Evolutionary conservation across 2,113 vertebrate species (phyloP), one percentile per base, ranked within the genome.

Genomic region (Trogon surrucura): DNA sequence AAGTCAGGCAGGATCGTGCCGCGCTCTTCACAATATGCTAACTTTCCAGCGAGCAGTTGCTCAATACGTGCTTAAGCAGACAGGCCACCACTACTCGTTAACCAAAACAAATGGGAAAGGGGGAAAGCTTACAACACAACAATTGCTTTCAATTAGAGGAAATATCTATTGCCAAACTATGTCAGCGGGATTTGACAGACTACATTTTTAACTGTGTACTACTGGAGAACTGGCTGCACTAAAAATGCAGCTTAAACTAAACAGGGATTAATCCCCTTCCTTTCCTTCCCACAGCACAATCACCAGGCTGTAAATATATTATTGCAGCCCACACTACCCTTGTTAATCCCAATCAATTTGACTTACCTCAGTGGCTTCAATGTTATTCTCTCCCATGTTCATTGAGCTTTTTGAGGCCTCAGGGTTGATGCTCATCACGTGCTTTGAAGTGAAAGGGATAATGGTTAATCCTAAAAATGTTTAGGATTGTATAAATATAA

Each of bases 141-240:
- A 89, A 96, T 94, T 92, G 88, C 95, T 95, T 93, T 94, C 85
- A 91, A 97, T 96, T 96, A 96, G 85, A 91, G 88, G 71, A 88
- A 89, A 69, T 62, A 71, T 78, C 90, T 91, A 62, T 82, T 96
- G 85, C 93, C 93, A 96, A 91, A 94, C 88, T 69, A 90, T 94
- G 87, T 85, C 87, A 73, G 78, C 4, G 3, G 64, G 80, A 91
- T 95, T 65, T 86, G 80, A 96, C 61, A 94, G 89, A 65, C 85
- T 74, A n/a, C 67, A 36, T 95, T 96, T 94, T 89, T 85, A 95
- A 93, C 82, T 85, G 62, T 38, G 61, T 85, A 57, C 79, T 87
- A 78, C 86, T 81, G 82, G 88, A 93, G 72, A 88, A 77, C 47
- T 41, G 71, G 38, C 66, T 84, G 75, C 81, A 53, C 51, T 71